phyloP scores from a whole-genome alignment of 2,888 invertebrate species.

The Parascotia fuliginaria region DNA sequence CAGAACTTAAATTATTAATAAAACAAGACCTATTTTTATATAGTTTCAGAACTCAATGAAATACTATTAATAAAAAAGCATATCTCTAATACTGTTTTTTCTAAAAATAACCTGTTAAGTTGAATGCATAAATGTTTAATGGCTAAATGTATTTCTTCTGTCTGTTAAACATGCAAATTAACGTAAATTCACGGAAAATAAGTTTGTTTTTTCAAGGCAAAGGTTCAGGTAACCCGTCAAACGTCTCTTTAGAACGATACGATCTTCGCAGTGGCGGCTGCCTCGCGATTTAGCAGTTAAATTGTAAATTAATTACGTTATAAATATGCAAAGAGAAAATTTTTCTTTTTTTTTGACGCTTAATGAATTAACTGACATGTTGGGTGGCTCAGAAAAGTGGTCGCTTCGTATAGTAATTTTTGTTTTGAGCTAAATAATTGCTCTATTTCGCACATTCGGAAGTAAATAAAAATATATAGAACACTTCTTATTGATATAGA shows the following conservation, averaged over 20 bases:
- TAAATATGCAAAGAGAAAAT: conserved; percentile 25
- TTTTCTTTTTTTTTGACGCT: conserved; percentile 3
- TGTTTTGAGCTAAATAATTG: no score
- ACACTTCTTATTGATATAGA: no score
- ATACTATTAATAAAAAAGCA: no score
- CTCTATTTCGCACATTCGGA: no score
- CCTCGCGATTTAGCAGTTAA: conserved; percentile 26
- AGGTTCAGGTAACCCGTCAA: conserved; percentile 23
- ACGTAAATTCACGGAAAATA: conserved; percentile 3
- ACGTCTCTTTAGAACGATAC: conserved; percentile 35
- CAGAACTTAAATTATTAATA: no score
- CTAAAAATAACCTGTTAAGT: no score
- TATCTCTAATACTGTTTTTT: no score
- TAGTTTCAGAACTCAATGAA: no score
- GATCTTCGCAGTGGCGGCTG: conserved; percentile 17
- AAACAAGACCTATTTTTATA: no score
- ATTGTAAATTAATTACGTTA: conserved; percentile 40
- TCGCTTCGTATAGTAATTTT: background rate
- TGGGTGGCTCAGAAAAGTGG: background rate
- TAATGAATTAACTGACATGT: background rate
- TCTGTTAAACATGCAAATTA: conserved; percentile 10
- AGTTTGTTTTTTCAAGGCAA: conserved; percentile 17
- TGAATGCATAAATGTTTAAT: no score
- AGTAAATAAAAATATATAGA: no score
- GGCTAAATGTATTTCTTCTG: no score